These are phyloP conservation scores for Ictalurus punctatus DNA, from an alignment of 2,113 vertebrate species.

Conservation along the genomic window DNA sequence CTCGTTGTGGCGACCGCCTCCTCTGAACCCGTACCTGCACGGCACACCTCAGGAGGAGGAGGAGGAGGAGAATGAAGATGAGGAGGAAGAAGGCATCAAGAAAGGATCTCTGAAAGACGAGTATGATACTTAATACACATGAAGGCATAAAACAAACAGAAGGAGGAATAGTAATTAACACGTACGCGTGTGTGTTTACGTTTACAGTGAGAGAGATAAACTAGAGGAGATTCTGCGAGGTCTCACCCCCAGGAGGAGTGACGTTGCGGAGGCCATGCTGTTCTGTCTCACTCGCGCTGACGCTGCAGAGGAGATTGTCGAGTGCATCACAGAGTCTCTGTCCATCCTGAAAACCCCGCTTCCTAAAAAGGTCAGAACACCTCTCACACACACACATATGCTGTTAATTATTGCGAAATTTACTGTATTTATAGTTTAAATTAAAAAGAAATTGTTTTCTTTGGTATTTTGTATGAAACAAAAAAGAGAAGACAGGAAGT, in stretches of 20 bases:
- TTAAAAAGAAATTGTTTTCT: neutral
- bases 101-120: conserved; percentile 97
- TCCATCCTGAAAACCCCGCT: conserved; percentile 99
- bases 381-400: neutral
- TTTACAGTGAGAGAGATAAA: conserved; percentile 92
- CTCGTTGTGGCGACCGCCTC: conserved; percentile 94
- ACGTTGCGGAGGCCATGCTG: conserved; percentile 94
- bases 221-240: conserved; percentile 92
- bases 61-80: conserved; percentile 85
- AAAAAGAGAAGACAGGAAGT: neutral
- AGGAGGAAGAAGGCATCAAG: conserved; percentile 88
- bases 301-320: conserved; percentile 97
- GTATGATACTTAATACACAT: conserved; percentile 72
- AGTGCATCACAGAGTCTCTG: conserved; percentile 92
- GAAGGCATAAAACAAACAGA: neutral
- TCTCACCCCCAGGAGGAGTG: conserved; percentile 89
- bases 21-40: conserved; percentile 93
- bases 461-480: neutral
- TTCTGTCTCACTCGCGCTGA: conserved; percentile 96
- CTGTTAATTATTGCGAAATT: neutral
- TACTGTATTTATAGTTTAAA: neutral
- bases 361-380: conserved; percentile 86
- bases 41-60: conserved; percentile 91
- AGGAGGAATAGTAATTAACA: neutral
- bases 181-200: conserved; percentile 3